Evolutionary conservation across 2,113 vertebrate species (phyloP).

Genomic region (Aegotheles bennettii): DNA sequence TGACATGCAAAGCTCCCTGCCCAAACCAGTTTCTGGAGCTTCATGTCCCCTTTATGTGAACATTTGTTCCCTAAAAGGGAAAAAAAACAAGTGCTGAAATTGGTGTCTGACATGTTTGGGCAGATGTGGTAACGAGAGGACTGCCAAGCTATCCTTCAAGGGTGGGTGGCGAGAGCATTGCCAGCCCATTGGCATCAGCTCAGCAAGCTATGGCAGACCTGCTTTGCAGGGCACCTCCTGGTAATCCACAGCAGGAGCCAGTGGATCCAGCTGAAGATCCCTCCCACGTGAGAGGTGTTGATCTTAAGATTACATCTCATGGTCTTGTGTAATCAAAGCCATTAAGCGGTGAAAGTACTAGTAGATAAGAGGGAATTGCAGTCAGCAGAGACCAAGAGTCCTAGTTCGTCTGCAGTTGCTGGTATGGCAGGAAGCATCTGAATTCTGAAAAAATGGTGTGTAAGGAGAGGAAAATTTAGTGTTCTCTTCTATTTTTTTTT

Average conservation of each 20-base stretch:
- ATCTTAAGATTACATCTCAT: not conserved
- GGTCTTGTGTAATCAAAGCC: not conserved
- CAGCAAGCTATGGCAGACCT: not conserved
- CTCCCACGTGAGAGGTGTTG: not conserved
- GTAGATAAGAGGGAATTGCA: not conserved
- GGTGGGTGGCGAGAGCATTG: not conserved
- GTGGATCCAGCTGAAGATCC: not conserved
- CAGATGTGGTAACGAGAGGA: conserved; percentile 3
- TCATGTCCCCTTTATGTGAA: not conserved
- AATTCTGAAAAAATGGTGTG: not conserved
- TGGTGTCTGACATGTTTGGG: not conserved
- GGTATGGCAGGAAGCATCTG: not conserved
- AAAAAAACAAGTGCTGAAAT: conserved; percentile 37
- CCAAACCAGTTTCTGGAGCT: conserved; percentile 37
- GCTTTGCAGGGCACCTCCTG: not conserved
- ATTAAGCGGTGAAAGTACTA: not conserved
- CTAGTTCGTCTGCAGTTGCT: not conserved
- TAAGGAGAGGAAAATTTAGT: not conserved
- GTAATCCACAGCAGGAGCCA: not conserved
- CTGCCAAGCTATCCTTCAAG: conserved; percentile 3
- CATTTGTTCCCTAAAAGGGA: conserved; percentile 12
- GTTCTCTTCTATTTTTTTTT: not conserved
- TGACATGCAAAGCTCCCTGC: conserved; percentile 21
- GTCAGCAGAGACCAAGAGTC: not conserved
- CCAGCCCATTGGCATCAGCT: not conserved